Evolutionary conservation across 2,797 vertebrate genomes (phyloP).

Genomic region (Xyrichtys novacula): DNA sequence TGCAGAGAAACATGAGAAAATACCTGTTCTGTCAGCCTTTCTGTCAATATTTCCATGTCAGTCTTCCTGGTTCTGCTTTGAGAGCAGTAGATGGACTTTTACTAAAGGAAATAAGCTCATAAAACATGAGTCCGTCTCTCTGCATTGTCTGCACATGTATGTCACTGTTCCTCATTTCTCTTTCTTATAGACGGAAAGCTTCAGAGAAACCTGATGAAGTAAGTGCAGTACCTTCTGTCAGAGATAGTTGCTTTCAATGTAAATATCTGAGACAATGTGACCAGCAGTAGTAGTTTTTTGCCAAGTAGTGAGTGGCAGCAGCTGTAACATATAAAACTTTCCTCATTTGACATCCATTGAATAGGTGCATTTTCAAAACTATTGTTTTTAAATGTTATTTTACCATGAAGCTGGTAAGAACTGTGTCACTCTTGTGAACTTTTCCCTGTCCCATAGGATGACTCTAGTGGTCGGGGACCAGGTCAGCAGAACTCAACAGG

Average conservation of each 20-base stretch:
- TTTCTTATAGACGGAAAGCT: conserved; percentile 93
- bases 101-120: neutral
- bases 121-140: neutral
- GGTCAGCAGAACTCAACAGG: conserved; percentile 92
- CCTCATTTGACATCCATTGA: neutral
- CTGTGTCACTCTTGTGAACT: neutral
- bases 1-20: conserved; percentile 2
- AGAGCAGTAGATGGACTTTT: neutral
- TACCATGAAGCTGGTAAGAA: neutral
- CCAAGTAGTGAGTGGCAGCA: too few relatives aligned
- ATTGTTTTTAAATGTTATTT: neutral
- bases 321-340: neutral
- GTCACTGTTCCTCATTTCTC: conserved; percentile 23
- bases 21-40: neutral
- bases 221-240: conserved; percentile 46
- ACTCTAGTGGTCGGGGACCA: conserved; percentile 81
- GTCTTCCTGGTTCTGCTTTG: neutral
- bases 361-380: neutral
- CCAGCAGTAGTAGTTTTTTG: too few relatives aligned
- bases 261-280: neutral
- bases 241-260: neutral
- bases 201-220: conserved; percentile 96
- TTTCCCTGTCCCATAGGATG: conserved; percentile 84
- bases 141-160: neutral
- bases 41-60: neutral